Evolutionary conservation across 2,113 vertebrate species (phyloP), one percentile per base, ranked within the genome.

Genomic region (Danionella cerebrum): DNA sequence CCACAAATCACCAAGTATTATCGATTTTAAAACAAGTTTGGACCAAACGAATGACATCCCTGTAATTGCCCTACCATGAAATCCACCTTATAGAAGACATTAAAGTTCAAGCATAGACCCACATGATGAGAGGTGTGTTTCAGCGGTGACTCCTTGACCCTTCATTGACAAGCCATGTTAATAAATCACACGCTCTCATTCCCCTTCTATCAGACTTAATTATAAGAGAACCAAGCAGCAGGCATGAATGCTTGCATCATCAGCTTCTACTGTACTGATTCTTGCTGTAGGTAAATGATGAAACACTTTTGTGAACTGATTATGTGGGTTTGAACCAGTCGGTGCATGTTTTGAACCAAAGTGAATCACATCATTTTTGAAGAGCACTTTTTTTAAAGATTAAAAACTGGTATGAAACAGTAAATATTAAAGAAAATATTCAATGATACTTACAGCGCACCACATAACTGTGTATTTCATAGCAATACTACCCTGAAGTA

Each of bases 111-210:
- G 29, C 44, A 19, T n/a, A 58, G 62, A 51, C 62, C 60, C 38
- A 59, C 64, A 39, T 59, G 44, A 58, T 41, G 14, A 33, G 18
- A 67, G 52, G 25, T 31, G 31, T 60, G 53, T 39, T 60, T 38
- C 27, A 33, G 35, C 53, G 5, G 19, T 66, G 67, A 76, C 71
- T 65, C 65, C 1, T 22, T 54, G 65, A 27, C 50, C 53, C 33
- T 57, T 22, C 31, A 35, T 29, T 75, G 36, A 68, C 57, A 76
- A 60, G 19, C 29, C n/a, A 3, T 14, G 29, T 51, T 14, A 54
- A 67, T 77, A 71, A 67, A 73, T 77, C 59, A 60, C 36, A 31
- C 19, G 18, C 33, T 58, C 36, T 67, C 69, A 70, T 73, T 55
- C 27, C 50, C 44, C 42, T 65, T 51, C 51, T 21, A 21, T 58